These are phyloP conservation scores for Chironomus tepperi DNA, from an alignment of 1,140 invertebrate species.

Conservation along the genomic window DNA sequence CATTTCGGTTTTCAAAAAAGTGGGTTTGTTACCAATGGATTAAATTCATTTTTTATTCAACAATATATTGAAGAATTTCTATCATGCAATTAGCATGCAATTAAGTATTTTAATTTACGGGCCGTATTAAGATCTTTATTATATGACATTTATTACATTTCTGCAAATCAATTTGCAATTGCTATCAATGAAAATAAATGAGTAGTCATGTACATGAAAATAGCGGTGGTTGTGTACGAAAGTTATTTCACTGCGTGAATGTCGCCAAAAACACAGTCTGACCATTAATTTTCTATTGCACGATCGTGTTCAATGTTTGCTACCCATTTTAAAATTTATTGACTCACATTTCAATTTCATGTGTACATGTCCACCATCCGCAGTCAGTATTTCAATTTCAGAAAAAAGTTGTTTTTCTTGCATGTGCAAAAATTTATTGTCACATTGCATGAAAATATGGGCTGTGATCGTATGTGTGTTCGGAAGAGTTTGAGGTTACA, in stretches of 20 bases:
- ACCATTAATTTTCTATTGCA: conserved; percentile 18
- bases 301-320: not conserved
- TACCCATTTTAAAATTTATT: conserved; percentile 21
- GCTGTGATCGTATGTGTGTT: not conserved
- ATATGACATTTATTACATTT: too few species aligned
- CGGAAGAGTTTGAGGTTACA: not conserved
- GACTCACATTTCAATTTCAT: conserved; percentile 18
- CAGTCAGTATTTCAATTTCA: not conserved
- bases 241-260: not conserved
- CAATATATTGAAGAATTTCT: too few species aligned
- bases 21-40: too few species aligned
- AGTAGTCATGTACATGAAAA: not conserved
- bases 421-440: conserved; percentile 20
- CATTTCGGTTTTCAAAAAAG: too few species aligned
- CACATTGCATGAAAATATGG: not conserved
- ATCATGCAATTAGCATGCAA: too few species aligned
- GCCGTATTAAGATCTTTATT: too few species aligned
- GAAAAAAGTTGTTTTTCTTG: conserved; percentile 20
- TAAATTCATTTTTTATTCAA: too few species aligned
- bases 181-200: not conserved
- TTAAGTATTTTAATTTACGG: too few species aligned
- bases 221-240: not conserved
- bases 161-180: not conserved
- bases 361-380: not conserved
- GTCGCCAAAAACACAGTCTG: not conserved